These are phyloP conservation scores for Urocolius indicus DNA, from an alignment of 2,113 vertebrate genomes.

Conservation along the genomic window DNA sequence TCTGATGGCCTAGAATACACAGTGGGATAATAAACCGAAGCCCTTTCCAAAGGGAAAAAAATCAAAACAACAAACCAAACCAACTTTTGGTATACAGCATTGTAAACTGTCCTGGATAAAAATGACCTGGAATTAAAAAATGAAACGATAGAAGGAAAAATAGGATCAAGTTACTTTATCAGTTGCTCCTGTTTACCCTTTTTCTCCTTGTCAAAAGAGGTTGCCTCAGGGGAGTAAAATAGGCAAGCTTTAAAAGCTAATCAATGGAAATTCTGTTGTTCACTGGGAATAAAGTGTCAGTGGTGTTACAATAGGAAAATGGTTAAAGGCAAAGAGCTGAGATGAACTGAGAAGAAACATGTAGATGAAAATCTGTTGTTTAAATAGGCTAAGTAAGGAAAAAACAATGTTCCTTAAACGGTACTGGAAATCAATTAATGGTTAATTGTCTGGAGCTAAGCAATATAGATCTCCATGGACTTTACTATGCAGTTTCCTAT, in stretches of 20 bases:
- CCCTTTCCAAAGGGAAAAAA: neutral
- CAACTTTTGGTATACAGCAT: neutral
- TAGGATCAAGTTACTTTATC: accelerated
- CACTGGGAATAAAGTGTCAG: neutral
- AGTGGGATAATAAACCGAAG: neutral
- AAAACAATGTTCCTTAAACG: neutral
- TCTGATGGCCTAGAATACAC: neutral
- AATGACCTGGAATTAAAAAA: neutral
- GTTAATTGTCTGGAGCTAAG: neutral
- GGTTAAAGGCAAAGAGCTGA: neutral
- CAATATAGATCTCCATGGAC: neutral
- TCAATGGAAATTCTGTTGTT: neutral
- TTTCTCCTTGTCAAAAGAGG: neutral
- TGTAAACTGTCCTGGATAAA: neutral
- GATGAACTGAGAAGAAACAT: neutral
- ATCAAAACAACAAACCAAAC: neutral
- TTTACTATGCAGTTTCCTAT: neutral
- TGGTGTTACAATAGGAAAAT: neutral
- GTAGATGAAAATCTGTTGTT: neutral
- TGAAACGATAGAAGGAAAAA: neutral
- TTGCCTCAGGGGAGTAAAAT: neutral
- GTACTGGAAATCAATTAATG: neutral
- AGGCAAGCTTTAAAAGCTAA: neutral
- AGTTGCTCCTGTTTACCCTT: neutral
- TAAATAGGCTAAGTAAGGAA: neutral